phyloP scores from a whole-genome alignment of 1,140 invertebrate genomes.

The Halyomorpha halys region DNA sequence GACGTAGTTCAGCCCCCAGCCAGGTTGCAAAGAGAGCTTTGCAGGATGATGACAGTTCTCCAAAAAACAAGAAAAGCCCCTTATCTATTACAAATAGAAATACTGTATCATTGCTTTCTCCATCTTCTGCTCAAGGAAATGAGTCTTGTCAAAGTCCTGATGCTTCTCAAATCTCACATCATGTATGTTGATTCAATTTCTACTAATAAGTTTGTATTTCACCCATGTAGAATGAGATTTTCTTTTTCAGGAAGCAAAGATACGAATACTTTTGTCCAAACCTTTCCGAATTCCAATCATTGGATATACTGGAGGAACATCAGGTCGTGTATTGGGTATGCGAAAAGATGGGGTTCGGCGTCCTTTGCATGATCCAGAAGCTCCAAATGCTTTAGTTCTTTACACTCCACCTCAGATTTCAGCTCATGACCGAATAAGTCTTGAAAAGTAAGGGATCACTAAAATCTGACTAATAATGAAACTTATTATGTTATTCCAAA shows the following conservation, averaged over 20 bases:
- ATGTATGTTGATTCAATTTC: too few species aligned
- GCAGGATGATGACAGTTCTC: conserved; percentile 33
- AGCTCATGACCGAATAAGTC: conserved; percentile 74
- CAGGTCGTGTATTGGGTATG: conserved; percentile 63
- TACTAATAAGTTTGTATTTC: too few species aligned
- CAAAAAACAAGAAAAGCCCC: conserved; percentile 29
- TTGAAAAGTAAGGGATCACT: conserved; percentile 44
- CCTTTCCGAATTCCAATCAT: conserved; percentile 92
- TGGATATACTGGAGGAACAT: conserved; percentile 63
- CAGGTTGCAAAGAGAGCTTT: conserved; percentile 41
- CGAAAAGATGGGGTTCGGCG: conserved; percentile 54
- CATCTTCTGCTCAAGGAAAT: too few species aligned
- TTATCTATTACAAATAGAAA: conserved; percentile 21
- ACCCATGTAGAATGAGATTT: background rate
- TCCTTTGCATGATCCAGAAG: conserved; percentile 86
- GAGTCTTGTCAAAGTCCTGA: too few species aligned
- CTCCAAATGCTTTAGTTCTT: conserved; percentile 84
- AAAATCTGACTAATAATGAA: too few species aligned
- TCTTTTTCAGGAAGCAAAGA: conserved; percentile 55
- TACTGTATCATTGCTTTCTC: background rate
- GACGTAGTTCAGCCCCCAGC: conserved; percentile 46
- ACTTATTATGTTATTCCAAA: too few species aligned
- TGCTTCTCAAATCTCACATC: too few species aligned
- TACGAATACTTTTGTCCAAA: conserved; percentile 70
- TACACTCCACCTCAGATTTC: conserved; percentile 73